Conservation (phyloP, 2,113 vertebrate genomes). For the Ancistrus triradiatus region DNA sequence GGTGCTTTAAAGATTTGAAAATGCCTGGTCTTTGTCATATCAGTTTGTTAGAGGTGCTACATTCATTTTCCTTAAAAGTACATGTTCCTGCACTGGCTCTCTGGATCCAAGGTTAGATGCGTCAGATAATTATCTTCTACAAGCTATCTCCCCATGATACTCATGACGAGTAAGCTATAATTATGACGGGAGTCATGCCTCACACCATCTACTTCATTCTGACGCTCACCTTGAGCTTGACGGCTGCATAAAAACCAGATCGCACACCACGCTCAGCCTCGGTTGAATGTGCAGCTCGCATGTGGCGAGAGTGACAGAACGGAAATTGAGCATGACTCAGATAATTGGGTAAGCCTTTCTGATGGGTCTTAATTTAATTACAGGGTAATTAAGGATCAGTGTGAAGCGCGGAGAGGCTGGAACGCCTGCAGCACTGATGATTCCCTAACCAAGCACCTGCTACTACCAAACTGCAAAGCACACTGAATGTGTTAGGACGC, state of each 20-base stretch:
- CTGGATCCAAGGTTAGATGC: constrained; percentile 1
- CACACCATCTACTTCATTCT: constrained; percentile 26
- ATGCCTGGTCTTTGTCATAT: not conserved
- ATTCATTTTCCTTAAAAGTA: not conserved
- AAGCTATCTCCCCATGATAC: constrained; percentile 1
- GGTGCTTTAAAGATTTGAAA: not conserved
- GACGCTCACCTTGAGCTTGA: constrained; percentile 12
- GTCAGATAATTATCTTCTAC: constrained; percentile 25
- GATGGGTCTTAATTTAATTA: constrained; percentile 46
- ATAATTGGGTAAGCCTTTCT: constrained; percentile 37
- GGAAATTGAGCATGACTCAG: constrained; percentile 33
- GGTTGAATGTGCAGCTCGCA: constrained; percentile 3
- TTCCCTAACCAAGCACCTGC: not conserved
- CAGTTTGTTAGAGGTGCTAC: not conserved
- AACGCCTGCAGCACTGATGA: constrained; percentile 21
- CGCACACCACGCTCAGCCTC: no score
- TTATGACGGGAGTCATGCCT: constrained; percentile 3
- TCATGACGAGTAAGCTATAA: constrained; percentile 3
- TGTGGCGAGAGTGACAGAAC: constrained; percentile 16
- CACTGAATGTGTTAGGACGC: no score
- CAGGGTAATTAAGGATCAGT: constrained; percentile 41
- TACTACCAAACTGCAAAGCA: not conserved
- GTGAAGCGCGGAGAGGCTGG: constrained; percentile 15
- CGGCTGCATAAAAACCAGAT: no score
- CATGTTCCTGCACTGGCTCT: not conserved